phyloP scores from a whole-genome alignment of 2,888 invertebrate species.

The Syritta pipiens region DNA sequence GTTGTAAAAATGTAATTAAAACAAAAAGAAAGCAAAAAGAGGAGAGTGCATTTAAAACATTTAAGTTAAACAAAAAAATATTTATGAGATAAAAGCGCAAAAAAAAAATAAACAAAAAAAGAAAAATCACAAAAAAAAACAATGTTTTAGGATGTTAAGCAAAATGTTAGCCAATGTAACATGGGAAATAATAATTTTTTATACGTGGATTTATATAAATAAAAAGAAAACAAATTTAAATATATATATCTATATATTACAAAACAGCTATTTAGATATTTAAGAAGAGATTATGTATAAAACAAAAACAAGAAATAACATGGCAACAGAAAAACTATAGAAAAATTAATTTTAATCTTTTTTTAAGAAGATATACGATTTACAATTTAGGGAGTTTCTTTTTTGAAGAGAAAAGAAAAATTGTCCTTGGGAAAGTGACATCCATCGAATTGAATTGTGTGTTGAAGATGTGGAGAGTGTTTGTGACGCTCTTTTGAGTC shows the following conservation, averaged over 20 bases:
- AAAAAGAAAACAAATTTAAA: conserved; percentile 9
- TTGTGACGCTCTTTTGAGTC: too few species aligned
- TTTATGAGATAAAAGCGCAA: conserved; percentile 45
- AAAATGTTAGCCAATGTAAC: conserved; percentile 35
- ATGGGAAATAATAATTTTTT: conserved; percentile 59
- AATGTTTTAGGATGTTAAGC: conserved; percentile 28
- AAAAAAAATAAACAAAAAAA: conserved; percentile 47
- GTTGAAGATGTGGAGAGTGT: too few species aligned
- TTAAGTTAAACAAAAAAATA: conserved; percentile 49
- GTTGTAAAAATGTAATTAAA: conserved; percentile 59
- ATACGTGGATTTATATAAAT: conserved; percentile 49
- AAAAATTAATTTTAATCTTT: too few species aligned
- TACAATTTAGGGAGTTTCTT: too few species aligned
- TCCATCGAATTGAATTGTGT: too few species aligned
- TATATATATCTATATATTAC: conserved; percentile 10
- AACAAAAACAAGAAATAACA: background rate
- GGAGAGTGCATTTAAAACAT: conserved; percentile 48
- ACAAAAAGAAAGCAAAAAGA: too few species aligned
- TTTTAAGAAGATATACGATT: too few species aligned
- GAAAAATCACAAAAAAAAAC: conserved; percentile 37
- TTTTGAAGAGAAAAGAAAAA: too few species aligned
- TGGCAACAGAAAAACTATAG: too few species aligned
- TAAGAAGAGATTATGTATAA: background rate
- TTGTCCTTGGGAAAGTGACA: too few species aligned
- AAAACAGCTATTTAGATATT: conserved; percentile 29